A percentile compares a stretch with the other conserved stretches of the same genome.
Evolutionary conservation across 2,888 invertebrate genomes (phyloP).

Genomic region (Phorcus lineatus): DNA sequence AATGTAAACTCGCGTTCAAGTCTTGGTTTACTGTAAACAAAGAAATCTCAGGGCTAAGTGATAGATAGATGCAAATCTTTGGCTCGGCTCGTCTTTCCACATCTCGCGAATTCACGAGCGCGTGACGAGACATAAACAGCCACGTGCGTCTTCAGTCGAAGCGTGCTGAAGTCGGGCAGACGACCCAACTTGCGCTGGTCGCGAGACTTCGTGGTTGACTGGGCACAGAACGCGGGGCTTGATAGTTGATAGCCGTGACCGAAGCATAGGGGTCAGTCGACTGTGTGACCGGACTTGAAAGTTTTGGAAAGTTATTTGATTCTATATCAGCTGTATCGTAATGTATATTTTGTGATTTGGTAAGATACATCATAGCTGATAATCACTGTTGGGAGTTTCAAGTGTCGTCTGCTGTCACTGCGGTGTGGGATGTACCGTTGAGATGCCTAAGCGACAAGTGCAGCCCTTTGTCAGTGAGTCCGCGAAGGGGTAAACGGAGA

Average conservation of each 20-base stretch:
- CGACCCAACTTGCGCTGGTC: background rate
- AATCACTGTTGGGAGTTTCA: too few species aligned
- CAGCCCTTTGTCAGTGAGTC: too few species aligned
- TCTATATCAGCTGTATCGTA: too few species aligned
- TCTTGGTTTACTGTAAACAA: background rate
- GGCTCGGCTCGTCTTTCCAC: background rate
- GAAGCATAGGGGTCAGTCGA: too few species aligned
- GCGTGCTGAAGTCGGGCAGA: background rate
- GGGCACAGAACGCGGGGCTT: background rate
- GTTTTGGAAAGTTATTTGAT: too few species aligned
- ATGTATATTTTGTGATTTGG: too few species aligned
- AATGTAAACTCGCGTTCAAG: background rate
- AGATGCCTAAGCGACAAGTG: too few species aligned
- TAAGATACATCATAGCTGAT: too few species aligned
- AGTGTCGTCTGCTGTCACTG: too few species aligned
- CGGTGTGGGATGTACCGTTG: too few species aligned
- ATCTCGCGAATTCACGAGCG: constrained; percentile 12
- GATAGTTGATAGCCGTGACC: too few species aligned
- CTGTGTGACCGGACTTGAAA: too few species aligned
- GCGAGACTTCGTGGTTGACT: background rate
- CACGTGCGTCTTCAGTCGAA: background rate
- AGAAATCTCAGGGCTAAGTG: background rate
- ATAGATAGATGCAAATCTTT: background rate
- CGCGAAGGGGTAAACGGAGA: background rate
- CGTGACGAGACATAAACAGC: constrained; percentile 11